A percentile compares a stretch with the other conserved stretches of the same genome.
Conservation (phyloP, 2,888 invertebrate species). For the Phaonia tiefii region DNA sequence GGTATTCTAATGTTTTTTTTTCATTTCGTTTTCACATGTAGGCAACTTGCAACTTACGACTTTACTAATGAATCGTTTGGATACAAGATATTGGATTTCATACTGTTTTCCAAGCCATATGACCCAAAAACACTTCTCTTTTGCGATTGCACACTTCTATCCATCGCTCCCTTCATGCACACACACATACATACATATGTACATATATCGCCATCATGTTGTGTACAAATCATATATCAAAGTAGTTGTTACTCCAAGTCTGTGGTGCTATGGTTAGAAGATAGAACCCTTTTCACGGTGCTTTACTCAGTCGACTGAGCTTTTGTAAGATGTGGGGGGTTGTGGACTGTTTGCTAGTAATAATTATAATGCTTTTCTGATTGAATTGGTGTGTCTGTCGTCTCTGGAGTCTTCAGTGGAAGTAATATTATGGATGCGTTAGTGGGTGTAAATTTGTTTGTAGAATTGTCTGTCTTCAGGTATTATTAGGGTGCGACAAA, state of each 20-base stretch:
- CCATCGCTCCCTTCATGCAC: neutral
- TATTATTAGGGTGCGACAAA: no score
- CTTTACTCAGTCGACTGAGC: no score
- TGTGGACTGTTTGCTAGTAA: constrained; percentile 19
- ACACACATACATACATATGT: no score
- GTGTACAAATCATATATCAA: constrained; percentile 21
- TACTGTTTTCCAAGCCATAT: constrained; percentile 27
- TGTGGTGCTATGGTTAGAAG: no score
- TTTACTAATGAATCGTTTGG: constrained; percentile 22
- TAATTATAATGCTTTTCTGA: constrained; percentile 43
- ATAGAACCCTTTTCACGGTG: no score
- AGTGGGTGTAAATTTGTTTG: no score
- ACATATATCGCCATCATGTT: no score
- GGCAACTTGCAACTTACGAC: constrained; percentile 34
- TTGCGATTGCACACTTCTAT: neutral
- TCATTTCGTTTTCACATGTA: constrained; percentile 16
- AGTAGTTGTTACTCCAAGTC: neutral
- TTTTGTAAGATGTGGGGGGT: no score
- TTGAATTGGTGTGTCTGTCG: constrained; percentile 35
- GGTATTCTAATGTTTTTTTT: no score
- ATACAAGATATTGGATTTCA: constrained; percentile 43
- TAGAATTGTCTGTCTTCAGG: no score
- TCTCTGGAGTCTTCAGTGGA: no score
- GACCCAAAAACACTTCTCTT: constrained; percentile 56
- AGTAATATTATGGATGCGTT: no score